Conservation (phyloP, 2,113 vertebrate genomes). For the Elaphurus davidianus region DNA sequence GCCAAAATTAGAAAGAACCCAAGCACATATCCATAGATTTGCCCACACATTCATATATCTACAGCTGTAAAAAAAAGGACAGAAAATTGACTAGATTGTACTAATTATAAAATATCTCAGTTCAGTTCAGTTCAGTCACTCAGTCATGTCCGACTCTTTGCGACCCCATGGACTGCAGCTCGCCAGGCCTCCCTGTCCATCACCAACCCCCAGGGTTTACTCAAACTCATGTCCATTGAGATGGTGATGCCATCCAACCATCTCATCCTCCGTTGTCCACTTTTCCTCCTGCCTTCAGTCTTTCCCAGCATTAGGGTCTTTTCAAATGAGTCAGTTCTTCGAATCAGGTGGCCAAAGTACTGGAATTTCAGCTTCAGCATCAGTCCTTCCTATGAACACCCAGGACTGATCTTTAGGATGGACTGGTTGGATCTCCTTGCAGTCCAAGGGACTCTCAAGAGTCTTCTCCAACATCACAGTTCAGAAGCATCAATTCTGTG, state of each 20-base stretch:
- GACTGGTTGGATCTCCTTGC: not conserved
- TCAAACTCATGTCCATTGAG: not conserved
- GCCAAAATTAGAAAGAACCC: not conserved
- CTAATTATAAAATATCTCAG: not conserved
- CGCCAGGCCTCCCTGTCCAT: not conserved
- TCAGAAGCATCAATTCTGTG: not conserved
- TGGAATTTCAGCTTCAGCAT: not conserved
- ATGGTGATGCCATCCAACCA: not conserved
- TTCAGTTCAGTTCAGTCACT: not conserved
- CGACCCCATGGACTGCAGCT: fast-evolving
- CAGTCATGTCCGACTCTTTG: not conserved
- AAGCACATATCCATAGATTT: not conserved
- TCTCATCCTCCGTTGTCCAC: not conserved
- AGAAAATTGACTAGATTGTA: not conserved
- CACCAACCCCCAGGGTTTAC: not conserved
- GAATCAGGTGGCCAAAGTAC: not conserved
- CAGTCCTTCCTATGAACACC: not conserved
- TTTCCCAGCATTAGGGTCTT: not conserved
- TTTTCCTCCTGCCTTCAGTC: not conserved
- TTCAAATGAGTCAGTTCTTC: not conserved
- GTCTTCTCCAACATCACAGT: not conserved
- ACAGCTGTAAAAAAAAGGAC: not conserved
- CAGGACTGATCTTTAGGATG: not conserved
- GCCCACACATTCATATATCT: not conserved
- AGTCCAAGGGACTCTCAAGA: not conserved